Evolutionary conservation across 2,888 invertebrate species (phyloP).

Genomic region (Heliconius ethilla): DNA sequence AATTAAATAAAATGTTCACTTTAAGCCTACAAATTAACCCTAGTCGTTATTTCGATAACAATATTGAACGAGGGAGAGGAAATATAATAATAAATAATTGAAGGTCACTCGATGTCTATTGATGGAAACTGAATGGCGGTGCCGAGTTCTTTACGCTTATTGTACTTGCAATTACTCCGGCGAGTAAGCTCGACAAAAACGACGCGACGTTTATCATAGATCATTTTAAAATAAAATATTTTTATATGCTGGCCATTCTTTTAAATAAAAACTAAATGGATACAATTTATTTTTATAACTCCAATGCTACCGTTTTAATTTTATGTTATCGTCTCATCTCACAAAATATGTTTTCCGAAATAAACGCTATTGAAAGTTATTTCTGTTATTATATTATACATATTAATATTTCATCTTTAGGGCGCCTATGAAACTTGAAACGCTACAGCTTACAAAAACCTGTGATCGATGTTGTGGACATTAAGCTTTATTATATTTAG

Average conservation of each 20-base stretch:
- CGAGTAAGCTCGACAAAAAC: constrained; percentile 55
- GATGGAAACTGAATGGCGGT: constrained; percentile 35
- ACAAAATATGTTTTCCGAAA: constrained; percentile 44
- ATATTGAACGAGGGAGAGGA: constrained; percentile 37
- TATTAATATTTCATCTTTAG: constrained; percentile 3
- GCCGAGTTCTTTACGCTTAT: constrained; percentile 27
- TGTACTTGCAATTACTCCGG: constrained; percentile 49
- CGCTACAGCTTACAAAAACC: constrained; percentile 72
- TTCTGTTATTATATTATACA: constrained; percentile 45
- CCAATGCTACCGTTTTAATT: constrained; percentile 34
- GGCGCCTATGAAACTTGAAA: constrained; percentile 59
- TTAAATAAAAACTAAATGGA: constrained; percentile 42
- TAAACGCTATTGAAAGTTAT: constrained; percentile 27
- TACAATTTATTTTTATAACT: constrained; percentile 40
- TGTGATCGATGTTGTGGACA: constrained; percentile 67
- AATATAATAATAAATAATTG: constrained; percentile 36
- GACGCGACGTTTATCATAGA: constrained; percentile 55
- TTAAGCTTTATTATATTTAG: constrained; percentile 58
- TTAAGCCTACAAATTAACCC: background rate
- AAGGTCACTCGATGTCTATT: constrained; percentile 41
- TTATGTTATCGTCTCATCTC: constrained; percentile 48
- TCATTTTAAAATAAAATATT: constrained; percentile 64
- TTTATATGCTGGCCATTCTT: constrained; percentile 53
- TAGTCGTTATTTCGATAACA: constrained; percentile 24
- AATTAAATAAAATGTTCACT: background rate